These are phyloP conservation scores for Macrochelys suwanniensis DNA, from an alignment of 2,797 vertebrate species.

Conservation along the genomic window DNA sequence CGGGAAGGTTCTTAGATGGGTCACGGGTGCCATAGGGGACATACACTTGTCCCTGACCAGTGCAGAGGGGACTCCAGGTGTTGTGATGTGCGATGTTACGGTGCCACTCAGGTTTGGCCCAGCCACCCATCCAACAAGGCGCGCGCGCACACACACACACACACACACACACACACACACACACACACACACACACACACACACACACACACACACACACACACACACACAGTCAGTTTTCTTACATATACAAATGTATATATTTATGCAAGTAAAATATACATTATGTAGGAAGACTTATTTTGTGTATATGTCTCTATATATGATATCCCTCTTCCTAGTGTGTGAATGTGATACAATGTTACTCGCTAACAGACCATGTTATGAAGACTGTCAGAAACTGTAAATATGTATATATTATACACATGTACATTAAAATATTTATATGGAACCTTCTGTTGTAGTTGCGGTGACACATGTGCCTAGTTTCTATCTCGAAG, in stretches of 20 bases:
- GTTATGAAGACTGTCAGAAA: background rate
- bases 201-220: background rate
- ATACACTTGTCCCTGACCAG: background rate
- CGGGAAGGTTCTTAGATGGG: background rate
- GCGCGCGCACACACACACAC: too few species aligned
- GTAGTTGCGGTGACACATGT: background rate
- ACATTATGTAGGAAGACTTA: background rate
- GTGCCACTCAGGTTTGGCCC: background rate
- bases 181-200: too few species aligned
- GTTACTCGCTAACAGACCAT: background rate
- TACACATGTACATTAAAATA: background rate
- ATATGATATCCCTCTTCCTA: background rate
- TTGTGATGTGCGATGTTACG: too few species aligned
- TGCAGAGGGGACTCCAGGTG: background rate
- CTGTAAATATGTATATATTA: accelerated
- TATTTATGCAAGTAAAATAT: background rate
- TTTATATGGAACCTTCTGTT: background rate
- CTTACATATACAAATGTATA: background rate
- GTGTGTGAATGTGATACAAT: background rate
- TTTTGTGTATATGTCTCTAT: background rate
- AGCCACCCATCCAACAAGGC: background rate
- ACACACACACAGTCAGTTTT: background rate
- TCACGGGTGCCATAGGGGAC: too few species aligned
- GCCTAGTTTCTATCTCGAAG: background rate
- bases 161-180: too few species aligned